Evolutionary conservation across 2,113 vertebrate species (phyloP).

Genomic region (Eira barbara): DNA sequence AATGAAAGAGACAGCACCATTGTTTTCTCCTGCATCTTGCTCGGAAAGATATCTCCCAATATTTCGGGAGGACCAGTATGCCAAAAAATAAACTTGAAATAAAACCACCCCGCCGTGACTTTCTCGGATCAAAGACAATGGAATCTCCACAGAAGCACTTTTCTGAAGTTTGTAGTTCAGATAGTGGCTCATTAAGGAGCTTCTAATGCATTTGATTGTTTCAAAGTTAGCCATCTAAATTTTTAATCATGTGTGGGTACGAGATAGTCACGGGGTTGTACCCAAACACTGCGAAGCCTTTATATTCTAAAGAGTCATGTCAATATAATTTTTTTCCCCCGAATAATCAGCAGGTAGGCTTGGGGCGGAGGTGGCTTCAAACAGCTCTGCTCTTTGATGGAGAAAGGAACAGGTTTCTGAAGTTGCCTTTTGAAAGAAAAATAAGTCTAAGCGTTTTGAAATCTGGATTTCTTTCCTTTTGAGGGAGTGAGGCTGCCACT

Average conservation of each 20-base stretch:
- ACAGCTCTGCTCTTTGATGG: constrained; percentile 51
- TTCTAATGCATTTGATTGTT: constrained; percentile 92
- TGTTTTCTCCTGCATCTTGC: constrained; percentile 85
- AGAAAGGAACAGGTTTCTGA: constrained; percentile 56
- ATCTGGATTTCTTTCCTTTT: constrained; percentile 53
- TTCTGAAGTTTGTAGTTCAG: constrained; percentile 89
- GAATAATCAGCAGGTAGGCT: constrained; percentile 81
- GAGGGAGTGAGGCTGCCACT: neutral
- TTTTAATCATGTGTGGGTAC: constrained; percentile 91
- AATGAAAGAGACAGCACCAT: constrained; percentile 86
- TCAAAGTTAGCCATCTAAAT: constrained; percentile 94
- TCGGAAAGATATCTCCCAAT: constrained; percentile 87
- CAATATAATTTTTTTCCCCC: constrained; percentile 80
- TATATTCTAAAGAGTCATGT: constrained; percentile 84
- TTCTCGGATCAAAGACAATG: constrained; percentile 90
- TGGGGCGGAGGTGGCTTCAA: constrained; percentile 59
- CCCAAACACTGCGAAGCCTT: constrained; percentile 74
- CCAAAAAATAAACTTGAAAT: constrained; percentile 88
- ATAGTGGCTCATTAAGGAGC: constrained; percentile 93
- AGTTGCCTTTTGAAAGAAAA: constrained; percentile 62
- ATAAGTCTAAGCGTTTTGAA: constrained; percentile 67
- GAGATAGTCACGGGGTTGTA: constrained; percentile 85
- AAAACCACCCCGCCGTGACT: constrained; percentile 92
- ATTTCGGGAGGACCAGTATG: constrained; percentile 86
- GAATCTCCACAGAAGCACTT: constrained; percentile 88